A percentile compares a stretch with the other conserved stretches of the same genome.
Evolutionary conservation across 2,113 vertebrate species (phyloP).

Genomic region (Eira barbara): DNA sequence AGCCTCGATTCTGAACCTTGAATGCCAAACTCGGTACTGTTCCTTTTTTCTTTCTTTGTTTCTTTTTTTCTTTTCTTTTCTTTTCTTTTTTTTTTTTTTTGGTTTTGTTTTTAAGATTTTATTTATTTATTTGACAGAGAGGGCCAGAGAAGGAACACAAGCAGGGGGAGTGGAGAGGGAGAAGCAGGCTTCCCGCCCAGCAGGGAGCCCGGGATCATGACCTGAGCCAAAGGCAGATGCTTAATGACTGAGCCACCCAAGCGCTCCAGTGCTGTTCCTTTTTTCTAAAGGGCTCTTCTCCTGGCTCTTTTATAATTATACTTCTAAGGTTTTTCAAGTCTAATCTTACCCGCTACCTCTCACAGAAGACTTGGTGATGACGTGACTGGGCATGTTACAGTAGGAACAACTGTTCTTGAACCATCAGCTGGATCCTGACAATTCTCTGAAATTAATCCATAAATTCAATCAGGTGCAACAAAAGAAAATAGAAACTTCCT

Average conservation of each 20-base stretch:
- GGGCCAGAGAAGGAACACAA: no score
- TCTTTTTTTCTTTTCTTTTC: no score
- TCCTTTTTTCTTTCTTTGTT: background rate
- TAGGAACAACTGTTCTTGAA: background rate
- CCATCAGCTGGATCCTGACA: background rate
- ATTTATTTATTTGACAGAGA: no score
- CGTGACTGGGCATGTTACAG: background rate
- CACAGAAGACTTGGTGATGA: background rate
- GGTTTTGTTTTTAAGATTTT: no score
- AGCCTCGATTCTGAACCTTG: background rate
- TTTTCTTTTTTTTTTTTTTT: no score
- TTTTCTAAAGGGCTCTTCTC: background rate
- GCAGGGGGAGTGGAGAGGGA: no score
- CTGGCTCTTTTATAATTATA: background rate
- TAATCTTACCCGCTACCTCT: background rate
- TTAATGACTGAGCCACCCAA: no score
- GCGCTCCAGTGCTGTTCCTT: background rate
- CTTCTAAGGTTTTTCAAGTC: background rate
- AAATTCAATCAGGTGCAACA: background rate
- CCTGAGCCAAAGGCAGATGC: no score
- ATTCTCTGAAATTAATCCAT: background rate
- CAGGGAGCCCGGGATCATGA: no score
- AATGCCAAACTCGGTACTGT: background rate
- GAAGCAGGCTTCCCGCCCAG: no score
- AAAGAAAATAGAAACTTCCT: background rate